A percentile compares a stretch with the other conserved stretches of the same genome.
These are phyloP conservation scores for Halocaridina rubra DNA, from an alignment of 2,888 invertebrate genomes.

Conservation along the genomic window DNA sequence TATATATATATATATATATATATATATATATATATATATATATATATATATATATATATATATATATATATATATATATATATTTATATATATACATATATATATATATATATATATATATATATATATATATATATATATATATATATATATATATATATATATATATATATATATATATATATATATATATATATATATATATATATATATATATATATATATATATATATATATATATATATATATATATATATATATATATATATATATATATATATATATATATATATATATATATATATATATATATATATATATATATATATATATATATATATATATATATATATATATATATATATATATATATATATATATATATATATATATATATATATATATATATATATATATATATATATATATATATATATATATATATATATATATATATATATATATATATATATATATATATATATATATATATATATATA, in stretches of 20 bases:
- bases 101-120: conserved; percentile 6
- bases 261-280: not conserved
- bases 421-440: not conserved
- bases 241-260: not conserved
- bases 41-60: conserved; percentile 19
- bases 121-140: conserved; percentile 17
- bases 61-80: conserved; percentile 12
- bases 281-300: conserved; percentile 9
- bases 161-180: too few relatives aligned
- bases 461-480: conserved; percentile 15
- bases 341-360: too few relatives aligned
- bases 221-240: conserved; percentile 19
- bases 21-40: conserved; percentile 7
- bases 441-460: not conserved
- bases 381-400: conserved; percentile 16
- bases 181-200: not conserved
- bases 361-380: conserved; percentile 1
- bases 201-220: conserved; percentile 14
- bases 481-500: conserved; percentile 17
- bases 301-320: conserved; percentile 17
- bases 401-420: conserved; percentile 17
- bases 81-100: not conserved
- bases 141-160: conserved; percentile 14
- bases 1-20: not conserved
- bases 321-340: conserved; percentile 10